A percentile compares a stretch with the other conserved stretches of the same genome.
Conservation (phyloP, 2,797 vertebrate species). For the Molossus molossus region DNA sequence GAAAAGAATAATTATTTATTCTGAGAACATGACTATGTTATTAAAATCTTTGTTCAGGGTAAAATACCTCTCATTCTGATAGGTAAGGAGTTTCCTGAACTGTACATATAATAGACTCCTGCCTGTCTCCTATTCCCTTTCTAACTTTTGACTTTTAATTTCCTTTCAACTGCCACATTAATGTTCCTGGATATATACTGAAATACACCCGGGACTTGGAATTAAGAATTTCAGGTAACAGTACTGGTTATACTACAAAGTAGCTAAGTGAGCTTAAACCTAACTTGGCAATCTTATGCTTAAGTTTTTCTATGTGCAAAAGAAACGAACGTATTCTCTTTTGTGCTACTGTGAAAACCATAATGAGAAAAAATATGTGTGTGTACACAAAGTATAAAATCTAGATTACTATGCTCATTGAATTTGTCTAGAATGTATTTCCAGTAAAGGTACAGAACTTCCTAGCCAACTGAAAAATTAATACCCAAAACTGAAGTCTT, state of each 20-base stretch:
- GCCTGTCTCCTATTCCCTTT: background rate
- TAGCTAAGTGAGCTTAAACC: background rate
- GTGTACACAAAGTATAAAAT: background rate
- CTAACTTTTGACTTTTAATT: constrained; percentile 38
- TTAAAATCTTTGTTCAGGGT: constrained; percentile 65
- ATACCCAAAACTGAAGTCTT: background rate
- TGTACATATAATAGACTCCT: constrained; percentile 46
- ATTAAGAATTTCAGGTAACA: background rate
- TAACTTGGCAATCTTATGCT: background rate
- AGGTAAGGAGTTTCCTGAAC: constrained; percentile 21
- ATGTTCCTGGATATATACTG: background rate
- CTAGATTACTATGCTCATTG: background rate
- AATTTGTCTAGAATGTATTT: constrained; percentile 31
- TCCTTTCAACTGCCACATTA: constrained; percentile 65
- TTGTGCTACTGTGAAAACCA: background rate
- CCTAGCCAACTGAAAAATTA: background rate
- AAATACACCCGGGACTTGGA: background rate
- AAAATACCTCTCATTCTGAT: constrained; percentile 66
- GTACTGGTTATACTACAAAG: background rate
- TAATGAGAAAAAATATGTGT: background rate
- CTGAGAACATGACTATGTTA: constrained; percentile 47
- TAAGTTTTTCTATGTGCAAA: background rate
- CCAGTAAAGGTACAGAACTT: background rate
- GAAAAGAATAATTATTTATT: constrained; percentile 42
- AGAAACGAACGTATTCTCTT: background rate